Conservation (phyloP, 2,797 vertebrate species). For the Cossypha niveicapilla region DNA sequence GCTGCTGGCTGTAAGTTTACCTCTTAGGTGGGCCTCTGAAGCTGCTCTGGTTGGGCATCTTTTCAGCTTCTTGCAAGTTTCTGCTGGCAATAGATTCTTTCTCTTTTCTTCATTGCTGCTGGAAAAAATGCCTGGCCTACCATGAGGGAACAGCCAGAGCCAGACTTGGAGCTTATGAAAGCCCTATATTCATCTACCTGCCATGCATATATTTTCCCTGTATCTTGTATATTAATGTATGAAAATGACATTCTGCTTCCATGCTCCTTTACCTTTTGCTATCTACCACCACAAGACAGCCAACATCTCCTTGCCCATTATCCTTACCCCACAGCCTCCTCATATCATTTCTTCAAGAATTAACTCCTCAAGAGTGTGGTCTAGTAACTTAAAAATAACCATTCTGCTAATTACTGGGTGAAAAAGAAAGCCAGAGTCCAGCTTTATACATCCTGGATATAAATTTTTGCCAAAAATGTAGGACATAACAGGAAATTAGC, state of each 20-base stretch:
- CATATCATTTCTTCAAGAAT: background rate
- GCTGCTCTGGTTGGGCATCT: background rate
- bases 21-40: background rate
- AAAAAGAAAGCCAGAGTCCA: background rate
- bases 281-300: background rate
- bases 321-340: background rate
- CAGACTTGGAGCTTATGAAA: background rate
- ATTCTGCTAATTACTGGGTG: background rate
- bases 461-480: background rate
- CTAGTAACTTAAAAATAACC: background rate
- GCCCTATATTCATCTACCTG: background rate
- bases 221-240: background rate
- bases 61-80: background rate
- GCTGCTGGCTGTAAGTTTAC: background rate
- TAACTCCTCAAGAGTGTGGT: background rate
- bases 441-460: background rate
- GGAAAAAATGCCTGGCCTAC: background rate
- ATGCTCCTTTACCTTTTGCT: background rate
- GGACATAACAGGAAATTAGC: background rate
- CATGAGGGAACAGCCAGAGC: background rate
- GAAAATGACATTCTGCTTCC: background rate
- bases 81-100: background rate
- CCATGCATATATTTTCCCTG: background rate
- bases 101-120: background rate
- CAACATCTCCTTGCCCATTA: background rate